Conservation (phyloP, 2,797 vertebrate species). For the Antrozous pallidus region DNA sequence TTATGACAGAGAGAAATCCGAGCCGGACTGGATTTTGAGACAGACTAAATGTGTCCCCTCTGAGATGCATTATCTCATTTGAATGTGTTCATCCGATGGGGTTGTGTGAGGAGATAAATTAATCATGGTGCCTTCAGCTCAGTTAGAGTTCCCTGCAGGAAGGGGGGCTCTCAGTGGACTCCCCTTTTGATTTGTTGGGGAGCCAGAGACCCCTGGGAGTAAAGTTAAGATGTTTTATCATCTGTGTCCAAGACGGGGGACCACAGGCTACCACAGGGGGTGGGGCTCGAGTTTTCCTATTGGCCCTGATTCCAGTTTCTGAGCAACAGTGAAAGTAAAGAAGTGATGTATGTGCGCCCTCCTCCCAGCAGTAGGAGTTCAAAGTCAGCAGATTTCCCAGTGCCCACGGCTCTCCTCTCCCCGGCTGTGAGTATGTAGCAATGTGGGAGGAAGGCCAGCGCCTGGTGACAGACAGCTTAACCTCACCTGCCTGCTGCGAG, state of each 20-base stretch:
- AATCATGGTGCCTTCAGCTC: neutral
- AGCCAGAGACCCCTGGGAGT: neutral
- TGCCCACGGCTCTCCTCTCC: slow-evolving; percentile 60
- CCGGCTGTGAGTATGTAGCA: slow-evolving; percentile 31
- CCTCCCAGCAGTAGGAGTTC: neutral
- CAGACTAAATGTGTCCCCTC: neutral
- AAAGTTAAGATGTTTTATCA: neutral
- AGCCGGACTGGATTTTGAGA: neutral
- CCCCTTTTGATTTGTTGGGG: neutral
- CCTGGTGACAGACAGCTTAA: slow-evolving; percentile 77
- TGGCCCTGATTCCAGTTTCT: neutral
- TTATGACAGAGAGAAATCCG: neutral
- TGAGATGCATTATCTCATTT: neutral
- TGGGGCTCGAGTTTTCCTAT: neutral
- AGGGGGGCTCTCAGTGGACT: neutral
- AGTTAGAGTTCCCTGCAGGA: neutral
- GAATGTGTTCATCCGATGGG: neutral
- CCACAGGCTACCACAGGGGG: neutral
- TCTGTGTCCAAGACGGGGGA: neutral
- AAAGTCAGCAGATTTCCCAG: slow-evolving; percentile 12
- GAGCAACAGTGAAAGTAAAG: neutral
- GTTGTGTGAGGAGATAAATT: neutral
- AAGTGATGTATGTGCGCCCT: neutral
- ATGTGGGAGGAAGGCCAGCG: slow-evolving; percentile 58
- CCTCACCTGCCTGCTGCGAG: slow-evolving; percentile 76